phyloP scores from a whole-genome alignment of 1,140 invertebrate species.

The Pomacea maculata region DNA sequence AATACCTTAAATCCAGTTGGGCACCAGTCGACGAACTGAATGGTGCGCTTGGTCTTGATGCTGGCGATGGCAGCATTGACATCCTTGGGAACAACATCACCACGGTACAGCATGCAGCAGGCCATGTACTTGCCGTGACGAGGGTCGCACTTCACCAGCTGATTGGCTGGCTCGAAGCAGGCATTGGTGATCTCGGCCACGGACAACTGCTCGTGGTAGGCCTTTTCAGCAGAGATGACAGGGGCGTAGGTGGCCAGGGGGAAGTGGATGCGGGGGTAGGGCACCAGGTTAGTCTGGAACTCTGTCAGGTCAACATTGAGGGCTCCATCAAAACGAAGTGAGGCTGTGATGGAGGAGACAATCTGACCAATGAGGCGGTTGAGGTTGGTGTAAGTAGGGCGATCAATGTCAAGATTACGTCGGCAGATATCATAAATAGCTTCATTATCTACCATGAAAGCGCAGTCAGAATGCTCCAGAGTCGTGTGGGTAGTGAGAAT shows the following conservation, averaged over 20 bases:
- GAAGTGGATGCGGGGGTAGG: conserved; percentile 49
- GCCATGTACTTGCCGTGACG: conserved; percentile 11
- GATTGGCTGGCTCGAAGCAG: conserved; percentile 17
- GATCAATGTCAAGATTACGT: conserved; percentile 85
- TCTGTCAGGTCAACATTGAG: conserved; percentile 76
- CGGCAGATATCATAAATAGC: conserved; percentile 92
- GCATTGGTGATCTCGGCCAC: conserved; percentile 18
- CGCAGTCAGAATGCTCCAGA: conserved; percentile 64
- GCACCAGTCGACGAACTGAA: background rate
- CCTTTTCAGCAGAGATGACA: conserved; percentile 33
- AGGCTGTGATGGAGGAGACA: conserved; percentile 70
- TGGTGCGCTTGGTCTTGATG: conserved; percentile 9
- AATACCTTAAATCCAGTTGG: no score
- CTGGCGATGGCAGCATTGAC: conserved; percentile 1
- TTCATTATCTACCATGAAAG: conserved; percentile 80
- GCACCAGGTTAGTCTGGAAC: conserved; percentile 74
- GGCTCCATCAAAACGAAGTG: conserved; percentile 78
- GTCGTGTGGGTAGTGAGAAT: conserved; percentile 65
- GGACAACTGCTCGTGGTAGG: conserved; percentile 17
- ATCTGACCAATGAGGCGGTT: conserved; percentile 62
- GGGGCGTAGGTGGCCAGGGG: conserved; percentile 46
- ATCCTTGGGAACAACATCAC: conserved; percentile 1
- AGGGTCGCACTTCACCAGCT: conserved; percentile 18
- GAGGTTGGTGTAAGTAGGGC: conserved; percentile 69
- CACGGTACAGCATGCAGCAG: background rate